A percentile compares a stretch with the other conserved stretches of the same genome.
Evolutionary conservation across 2,888 invertebrate species (phyloP).

Genomic region (Temnothorax unifasciatus): DNA sequence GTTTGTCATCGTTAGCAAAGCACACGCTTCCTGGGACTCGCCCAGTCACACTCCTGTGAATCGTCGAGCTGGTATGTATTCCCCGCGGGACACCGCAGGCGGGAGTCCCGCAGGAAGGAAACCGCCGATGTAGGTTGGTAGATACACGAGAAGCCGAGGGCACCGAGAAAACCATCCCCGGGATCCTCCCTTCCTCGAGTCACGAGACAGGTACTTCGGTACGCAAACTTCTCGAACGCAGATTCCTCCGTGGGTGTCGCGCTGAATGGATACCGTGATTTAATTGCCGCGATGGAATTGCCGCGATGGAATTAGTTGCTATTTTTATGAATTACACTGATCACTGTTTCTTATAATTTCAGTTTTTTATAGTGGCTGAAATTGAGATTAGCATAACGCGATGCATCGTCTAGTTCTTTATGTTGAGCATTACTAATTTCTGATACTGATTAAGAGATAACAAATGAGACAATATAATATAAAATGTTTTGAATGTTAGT

Average conservation of each 20-base stretch:
- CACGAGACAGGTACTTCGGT: constrained; percentile 74
- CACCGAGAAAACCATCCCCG: constrained; percentile 44
- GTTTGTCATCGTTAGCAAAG: constrained; percentile 86
- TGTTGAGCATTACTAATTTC: not conserved
- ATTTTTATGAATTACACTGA: not conserved
- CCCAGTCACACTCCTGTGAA: constrained; percentile 83
- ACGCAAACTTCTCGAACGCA: constrained; percentile 74
- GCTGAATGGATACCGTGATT: constrained; percentile 25
- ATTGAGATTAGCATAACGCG: not conserved
- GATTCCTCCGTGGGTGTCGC: constrained; percentile 64
- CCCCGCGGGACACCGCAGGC: constrained; percentile 71
- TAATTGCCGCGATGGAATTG: constrained; percentile 25
- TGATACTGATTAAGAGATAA: not conserved
- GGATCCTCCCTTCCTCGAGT: constrained; percentile 55
- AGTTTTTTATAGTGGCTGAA: not conserved
- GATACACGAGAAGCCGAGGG: constrained; percentile 65
- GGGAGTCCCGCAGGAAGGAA: constrained; percentile 83
- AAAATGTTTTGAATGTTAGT: not conserved
- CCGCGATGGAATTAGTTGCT: not conserved
- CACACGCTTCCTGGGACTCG: constrained; percentile 86
- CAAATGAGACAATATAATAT: not conserved
- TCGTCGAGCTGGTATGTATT: constrained; percentile 82
- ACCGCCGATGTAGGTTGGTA: constrained; percentile 79
- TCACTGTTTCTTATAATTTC: not conserved
- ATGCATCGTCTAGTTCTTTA: not conserved